A percentile compares a stretch with the other conserved stretches of the same genome.
Evolutionary conservation across 23 tunicate genomes (phyloP).

Genomic region (Trididemnum clinides): DNA sequence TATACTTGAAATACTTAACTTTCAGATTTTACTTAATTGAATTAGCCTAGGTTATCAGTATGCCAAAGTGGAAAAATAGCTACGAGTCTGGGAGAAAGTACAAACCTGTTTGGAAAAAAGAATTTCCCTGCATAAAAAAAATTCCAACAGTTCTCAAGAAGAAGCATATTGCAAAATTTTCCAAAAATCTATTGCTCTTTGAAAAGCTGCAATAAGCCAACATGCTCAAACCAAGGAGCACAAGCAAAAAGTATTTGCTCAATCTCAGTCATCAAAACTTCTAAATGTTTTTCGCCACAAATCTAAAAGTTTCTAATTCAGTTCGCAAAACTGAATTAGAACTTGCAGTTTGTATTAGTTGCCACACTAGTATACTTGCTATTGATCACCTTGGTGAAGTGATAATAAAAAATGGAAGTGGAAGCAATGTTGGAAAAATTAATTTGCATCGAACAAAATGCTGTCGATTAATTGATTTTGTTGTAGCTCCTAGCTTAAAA

Average conservation of each 20-base stretch:
- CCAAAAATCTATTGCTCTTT: slow-evolving; percentile 28
- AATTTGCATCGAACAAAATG: slow-evolving; percentile 34
- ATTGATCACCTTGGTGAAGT: slow-evolving; percentile 26
- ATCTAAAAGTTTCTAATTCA: not conserved
- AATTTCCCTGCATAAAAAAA: slow-evolving; percentile 37
- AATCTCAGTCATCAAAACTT: slow-evolving; percentile 6
- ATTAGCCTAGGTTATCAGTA: not conserved
- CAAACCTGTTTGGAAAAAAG: slow-evolving; percentile 31
- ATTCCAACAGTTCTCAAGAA: not conserved
- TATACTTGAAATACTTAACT: not conserved
- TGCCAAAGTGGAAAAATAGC: slow-evolving; percentile 20
- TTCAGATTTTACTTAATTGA: not conserved
- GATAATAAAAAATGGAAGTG: not conserved
- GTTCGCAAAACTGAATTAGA: slow-evolving; percentile 17
- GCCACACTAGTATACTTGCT: slow-evolving; percentile 3
- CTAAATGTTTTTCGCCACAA: not conserved
- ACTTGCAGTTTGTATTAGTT: not conserved
- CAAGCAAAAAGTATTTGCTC: slow-evolving; percentile 12
- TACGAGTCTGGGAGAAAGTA: slow-evolving; percentile 14
- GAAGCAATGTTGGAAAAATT: not conserved
- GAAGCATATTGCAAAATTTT: slow-evolving; percentile 17
- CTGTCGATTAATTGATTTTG: not conserved
- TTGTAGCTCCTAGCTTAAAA: slow-evolving; percentile 12
- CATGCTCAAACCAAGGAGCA: slow-evolving; percentile 38
- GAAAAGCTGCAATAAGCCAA: slow-evolving; percentile 24